phyloP scores from a whole-genome alignment of 2,797 vertebrate species.

The Karalla daura region DNA sequence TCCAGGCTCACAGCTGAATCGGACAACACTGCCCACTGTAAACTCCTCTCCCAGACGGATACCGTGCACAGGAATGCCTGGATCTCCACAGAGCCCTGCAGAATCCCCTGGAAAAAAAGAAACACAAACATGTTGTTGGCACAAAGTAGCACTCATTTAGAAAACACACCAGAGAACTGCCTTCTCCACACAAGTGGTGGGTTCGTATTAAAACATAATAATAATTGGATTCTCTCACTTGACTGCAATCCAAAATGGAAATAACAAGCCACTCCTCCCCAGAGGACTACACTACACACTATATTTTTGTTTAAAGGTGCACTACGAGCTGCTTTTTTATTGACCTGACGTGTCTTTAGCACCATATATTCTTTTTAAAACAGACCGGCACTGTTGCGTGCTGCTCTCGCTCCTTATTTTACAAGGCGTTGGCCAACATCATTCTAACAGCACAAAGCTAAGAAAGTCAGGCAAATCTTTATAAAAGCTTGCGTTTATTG shows the following conservation, averaged over 20 bases:
- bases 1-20: conserved; percentile 96
- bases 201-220: conserved; percentile 13
- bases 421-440: conserved; percentile 28
- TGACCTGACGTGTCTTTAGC: not conserved
- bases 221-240: not conserved
- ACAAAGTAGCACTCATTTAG: no score
- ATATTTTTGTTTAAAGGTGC: conserved; percentile 26
- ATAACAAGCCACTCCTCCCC: not conserved
- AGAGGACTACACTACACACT: conserved; percentile 16
- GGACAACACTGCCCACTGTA: conserved; percentile 82
- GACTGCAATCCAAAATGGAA: not conserved
- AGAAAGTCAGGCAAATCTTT: conserved; percentile 44
- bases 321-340: conserved; percentile 1
- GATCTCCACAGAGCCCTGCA: conserved; percentile 91
- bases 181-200: not conserved
- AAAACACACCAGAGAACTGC: not conserved
- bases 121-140: no score
- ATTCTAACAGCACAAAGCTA: conserved; percentile 41
- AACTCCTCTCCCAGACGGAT: conserved; percentile 95
- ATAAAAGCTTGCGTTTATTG: conserved; percentile 55
- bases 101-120: conserved; percentile 84
- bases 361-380: conserved; percentile 17
- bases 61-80: conserved; percentile 91
- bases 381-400: conserved; percentile 1
- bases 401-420: conserved; percentile 20